Evolutionary conservation across 2,888 invertebrate genomes (phyloP), one percentile per base, ranked within the genome.

Genomic region (Philaethria dido): DNA sequence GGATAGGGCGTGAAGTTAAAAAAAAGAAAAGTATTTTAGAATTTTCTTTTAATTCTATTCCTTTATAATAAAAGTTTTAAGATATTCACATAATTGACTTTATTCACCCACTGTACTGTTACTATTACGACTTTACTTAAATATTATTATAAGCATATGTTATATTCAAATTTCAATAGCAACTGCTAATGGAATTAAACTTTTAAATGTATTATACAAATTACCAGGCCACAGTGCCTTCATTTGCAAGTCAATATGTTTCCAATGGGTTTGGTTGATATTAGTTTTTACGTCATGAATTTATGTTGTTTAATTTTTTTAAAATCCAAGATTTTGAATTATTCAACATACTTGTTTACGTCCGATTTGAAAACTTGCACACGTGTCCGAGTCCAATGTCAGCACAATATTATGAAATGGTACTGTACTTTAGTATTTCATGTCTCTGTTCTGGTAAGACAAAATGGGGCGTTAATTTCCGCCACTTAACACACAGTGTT

Each of bases 201-300:
- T 42, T 65, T 59, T 42, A 52, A 60, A 65, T 65, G 61, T 39
- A 3, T 13, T 11, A 13, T 64, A 61, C 18, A 59, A 25, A 39
- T 29, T 45, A 52, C 9, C 29, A 64, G 64, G 54, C 54, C 64
- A 67, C 47, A 70, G 64, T 70, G 69, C 54, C 70, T 48, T 59
- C 42, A 65, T 70, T 69, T 72, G 65, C 68, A 68, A 67, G 44
- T 57, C 57, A 50, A 44, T 45, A 52, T 13, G 13, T 39, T 13
- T 39, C 13, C 39, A 39, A 13, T 39, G 45, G 25, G 16, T 18
- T 29, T 22, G 14, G 11, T 25, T 42, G 18, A 59, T 8, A 44
- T 25, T 45, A 16, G 14, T 44, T 13, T 13, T 44, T 44, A 59
- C 16, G 13, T 9, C 16, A 18, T 33, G 0, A 8, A 8, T 60